These are phyloP conservation scores for Ophioderma brevispina DNA, from an alignment of 35 echinoderm and acorn worm genomes.

Conservation along the genomic window DNA sequence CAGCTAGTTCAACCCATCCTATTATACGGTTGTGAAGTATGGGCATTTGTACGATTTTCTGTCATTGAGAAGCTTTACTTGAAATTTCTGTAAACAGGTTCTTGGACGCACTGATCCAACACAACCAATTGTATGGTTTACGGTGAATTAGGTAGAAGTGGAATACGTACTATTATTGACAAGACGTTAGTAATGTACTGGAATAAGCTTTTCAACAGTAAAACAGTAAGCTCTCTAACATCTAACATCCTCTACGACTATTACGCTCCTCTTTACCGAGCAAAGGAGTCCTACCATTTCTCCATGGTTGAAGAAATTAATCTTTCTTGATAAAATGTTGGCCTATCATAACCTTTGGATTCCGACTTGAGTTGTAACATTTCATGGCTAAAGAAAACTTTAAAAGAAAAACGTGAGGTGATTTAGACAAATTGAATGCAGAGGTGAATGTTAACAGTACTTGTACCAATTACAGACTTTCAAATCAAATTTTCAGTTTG, in stretches of 20 bases:
- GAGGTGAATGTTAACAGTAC: neutral
- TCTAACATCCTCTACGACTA: neutral
- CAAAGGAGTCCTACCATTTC: neutral
- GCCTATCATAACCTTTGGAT: neutral
- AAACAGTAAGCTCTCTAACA: neutral
- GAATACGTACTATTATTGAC: neutral
- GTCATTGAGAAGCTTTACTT: neutral
- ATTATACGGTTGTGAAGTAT: neutral
- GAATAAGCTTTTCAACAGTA: conserved; percentile 9
- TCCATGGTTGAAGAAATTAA: neutral
- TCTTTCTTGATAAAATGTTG: conserved; percentile 6
- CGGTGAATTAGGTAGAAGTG: conserved; percentile 11
- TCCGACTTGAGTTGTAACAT: neutral
- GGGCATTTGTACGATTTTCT: neutral
- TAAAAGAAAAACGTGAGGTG: neutral
- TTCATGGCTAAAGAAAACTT: neutral
- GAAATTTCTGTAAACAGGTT: conserved; percentile 8
- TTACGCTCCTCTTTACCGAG: too few relatives aligned
- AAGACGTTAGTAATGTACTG: neutral
- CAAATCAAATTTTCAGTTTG: neutral
- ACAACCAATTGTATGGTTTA: conserved; percentile 14
- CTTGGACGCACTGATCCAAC: neutral
- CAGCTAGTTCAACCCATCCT: neutral
- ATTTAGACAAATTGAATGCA: neutral
- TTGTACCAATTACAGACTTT: conserved; percentile 1